Base-by-base conservation (phyloP, 2,888 invertebrate genomes). In the Drosophila cognata region DNA sequence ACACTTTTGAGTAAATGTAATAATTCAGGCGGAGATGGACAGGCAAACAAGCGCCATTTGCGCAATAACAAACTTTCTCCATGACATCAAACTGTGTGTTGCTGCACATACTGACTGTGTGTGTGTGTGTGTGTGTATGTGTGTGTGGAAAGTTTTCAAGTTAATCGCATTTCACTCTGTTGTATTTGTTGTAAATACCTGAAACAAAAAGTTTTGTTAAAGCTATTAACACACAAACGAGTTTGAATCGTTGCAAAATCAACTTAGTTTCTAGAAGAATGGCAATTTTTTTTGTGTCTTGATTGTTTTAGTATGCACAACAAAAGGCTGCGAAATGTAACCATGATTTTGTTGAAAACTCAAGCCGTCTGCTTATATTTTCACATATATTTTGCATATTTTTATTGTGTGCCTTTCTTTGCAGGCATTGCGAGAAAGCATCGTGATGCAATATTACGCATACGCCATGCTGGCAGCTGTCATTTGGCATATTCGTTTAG, bases 1-100 rank as follows among this genome's bases (percentile, higher is more conserved):
- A 72, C 84, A 77, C 83, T 88, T 71, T 71, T 31, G 52, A 73
- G 62, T 43, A 73, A 81, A 79, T 77, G 81, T 59, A 77, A 72
- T 72, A 80, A 65, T 77, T 71, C 76, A 48, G 57, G 57, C 60
- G 43, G 46, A 43, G 52, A 57, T 50, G 61, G 67, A 62, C 66
- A 10, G 16, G 10, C 48, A 63, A 65, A 61, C 79, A 63, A 33
- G 69, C 80, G 69, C 80, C 66, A 71, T 77, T 64, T 64, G 46
- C 52, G 43, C 31, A 33, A 72, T 77, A 78, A 81, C 66, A 31
- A 77, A 81, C 61, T 77, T 77, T 66, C 35, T 36, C 13, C 41
- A 68, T 52, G 46, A 28, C 66, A 73, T 29, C 48, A 35, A 72
- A 29, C 41, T 50, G 16, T 46, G 1, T 36, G 4, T 0, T 50